phyloP scores from a whole-genome alignment of 2,888 invertebrate species.

The Oasisia sp. region DNA sequence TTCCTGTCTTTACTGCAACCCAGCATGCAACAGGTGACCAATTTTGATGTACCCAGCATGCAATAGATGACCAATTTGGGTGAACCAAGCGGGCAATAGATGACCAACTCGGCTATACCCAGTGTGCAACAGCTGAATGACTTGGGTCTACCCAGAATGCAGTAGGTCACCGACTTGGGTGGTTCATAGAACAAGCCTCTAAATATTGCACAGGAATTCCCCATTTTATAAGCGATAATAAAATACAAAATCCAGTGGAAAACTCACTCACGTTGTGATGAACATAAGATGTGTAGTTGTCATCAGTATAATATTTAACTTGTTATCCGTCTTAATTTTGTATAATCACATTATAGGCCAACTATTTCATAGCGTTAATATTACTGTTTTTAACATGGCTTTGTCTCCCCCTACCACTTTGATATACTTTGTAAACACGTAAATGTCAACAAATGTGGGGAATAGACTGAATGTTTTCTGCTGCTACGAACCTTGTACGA shows the following conservation, averaged over 20 bases:
- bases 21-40: neutral
- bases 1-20: neutral
- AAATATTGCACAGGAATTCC: neutral
- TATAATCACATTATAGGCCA: neutral
- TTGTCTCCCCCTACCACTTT: too few species aligned
- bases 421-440: neutral
- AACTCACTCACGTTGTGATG: neutral
- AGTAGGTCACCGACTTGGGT: neutral
- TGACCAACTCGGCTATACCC: neutral
- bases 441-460: neutral
- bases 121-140: neutral
- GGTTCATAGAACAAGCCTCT: neutral
- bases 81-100: too few species aligned
- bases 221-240: neutral
- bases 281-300: neutral
- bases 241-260: neutral
- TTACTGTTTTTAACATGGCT: too few species aligned
- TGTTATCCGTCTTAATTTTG: neutral
- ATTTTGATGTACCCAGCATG: neutral
- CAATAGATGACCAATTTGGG: too few species aligned
- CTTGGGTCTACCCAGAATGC: neutral
- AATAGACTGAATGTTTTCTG: neutral
- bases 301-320: neutral
- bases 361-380: too few species aligned
- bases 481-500: slow-evolving; percentile 27